Conservation (phyloP, 2,113 vertebrate species). For the Pangasianodon hypophthalmus region DNA sequence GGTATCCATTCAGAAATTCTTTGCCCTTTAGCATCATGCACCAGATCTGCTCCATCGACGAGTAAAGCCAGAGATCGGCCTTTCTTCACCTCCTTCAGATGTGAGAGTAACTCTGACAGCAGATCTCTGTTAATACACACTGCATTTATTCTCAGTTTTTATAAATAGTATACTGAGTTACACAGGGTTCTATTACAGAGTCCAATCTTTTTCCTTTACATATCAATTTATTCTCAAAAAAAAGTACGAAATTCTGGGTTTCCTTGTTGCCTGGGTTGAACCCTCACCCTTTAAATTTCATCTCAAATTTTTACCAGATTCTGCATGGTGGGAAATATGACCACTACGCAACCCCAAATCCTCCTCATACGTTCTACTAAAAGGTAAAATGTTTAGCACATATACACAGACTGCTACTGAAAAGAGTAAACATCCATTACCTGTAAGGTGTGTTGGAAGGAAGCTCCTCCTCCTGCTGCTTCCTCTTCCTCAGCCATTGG, state of each 20-base stretch:
- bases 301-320: background rate
- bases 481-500: constrained; percentile 65
- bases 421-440: constrained; percentile 57
- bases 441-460: constrained; percentile 72
- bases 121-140: constrained; percentile 70
- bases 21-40: constrained; percentile 70
- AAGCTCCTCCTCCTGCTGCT: constrained; percentile 50
- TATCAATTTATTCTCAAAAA: background rate
- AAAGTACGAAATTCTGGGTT: background rate
- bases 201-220: background rate
- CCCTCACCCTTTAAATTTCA: background rate
- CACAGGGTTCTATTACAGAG: background rate
- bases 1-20: constrained; percentile 84
- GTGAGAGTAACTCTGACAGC: constrained; percentile 74
- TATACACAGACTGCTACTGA: background rate
- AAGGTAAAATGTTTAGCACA: background rate
- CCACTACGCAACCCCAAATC: background rate
- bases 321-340: background rate
- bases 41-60: constrained; percentile 78
- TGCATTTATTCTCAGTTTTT: background rate
- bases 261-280: background rate
- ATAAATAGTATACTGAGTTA: background rate
- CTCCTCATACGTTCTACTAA: background rate
- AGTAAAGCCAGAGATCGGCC: constrained; percentile 72
- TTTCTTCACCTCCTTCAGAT: constrained; percentile 55